A percentile compares a stretch with the other conserved stretches of the same genome.
Evolutionary conservation across 2,113 vertebrate genomes (phyloP).

Genomic region (Sapajus apella): DNA sequence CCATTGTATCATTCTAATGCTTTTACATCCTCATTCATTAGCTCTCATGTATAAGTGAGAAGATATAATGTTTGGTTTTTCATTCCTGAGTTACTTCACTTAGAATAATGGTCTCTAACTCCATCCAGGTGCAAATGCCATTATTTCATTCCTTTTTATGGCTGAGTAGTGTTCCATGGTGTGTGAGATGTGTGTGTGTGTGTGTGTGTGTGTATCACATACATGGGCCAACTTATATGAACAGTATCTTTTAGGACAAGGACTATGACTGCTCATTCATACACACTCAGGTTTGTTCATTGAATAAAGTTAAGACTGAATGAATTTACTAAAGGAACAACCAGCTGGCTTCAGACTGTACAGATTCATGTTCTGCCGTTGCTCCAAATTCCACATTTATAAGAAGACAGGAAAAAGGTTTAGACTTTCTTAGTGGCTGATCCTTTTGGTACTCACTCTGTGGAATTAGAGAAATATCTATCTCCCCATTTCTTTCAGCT

Average conservation of each 20-base stretch:
- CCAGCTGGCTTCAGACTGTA: neutral
- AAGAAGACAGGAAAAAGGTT: neutral
- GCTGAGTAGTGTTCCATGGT: no score
- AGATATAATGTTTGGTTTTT: no score
- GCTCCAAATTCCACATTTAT: neutral
- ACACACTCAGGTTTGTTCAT: neutral
- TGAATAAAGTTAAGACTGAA: neutral
- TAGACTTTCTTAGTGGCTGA: neutral
- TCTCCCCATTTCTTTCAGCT: neutral
- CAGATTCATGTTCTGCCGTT: neutral
- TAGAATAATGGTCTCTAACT: no score
- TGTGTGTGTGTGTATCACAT: neutral
- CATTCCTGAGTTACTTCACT: no score
- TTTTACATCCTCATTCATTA: no score
- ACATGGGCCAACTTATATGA: fast-evolving
- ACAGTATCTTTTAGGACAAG: neutral
- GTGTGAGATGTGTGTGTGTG: no score
- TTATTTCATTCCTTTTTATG: no score
- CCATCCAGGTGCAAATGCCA: no score
- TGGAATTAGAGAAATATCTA: neutral
- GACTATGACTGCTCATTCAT: neutral
- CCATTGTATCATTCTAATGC: no score
- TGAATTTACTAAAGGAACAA: neutral
- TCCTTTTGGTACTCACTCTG: neutral
- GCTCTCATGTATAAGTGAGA: no score